phyloP scores from a whole-genome alignment of 1,140 invertebrate genomes.

The Brachionus angularis region DNA sequence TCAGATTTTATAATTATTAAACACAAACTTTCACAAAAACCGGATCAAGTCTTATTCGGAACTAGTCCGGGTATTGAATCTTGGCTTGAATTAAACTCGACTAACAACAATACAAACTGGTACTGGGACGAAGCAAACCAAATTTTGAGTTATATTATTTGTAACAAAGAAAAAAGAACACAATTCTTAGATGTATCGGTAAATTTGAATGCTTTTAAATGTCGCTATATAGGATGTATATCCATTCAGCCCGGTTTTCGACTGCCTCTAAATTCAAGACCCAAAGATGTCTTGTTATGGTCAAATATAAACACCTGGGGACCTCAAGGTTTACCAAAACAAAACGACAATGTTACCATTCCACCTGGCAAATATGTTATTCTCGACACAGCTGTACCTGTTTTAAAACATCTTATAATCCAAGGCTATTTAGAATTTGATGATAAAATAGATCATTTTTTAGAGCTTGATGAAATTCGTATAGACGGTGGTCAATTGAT shows the following conservation, averaged over 20 bases:
- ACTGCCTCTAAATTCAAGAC: conserved; percentile 11
- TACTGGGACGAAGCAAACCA: conserved; percentile 9
- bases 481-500: conserved; percentile 52
- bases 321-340: neutral
- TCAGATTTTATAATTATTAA: conserved; percentile 24
- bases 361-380: conserved; percentile 32
- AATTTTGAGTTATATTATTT: neutral
- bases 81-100: neutral
- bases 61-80: neutral
- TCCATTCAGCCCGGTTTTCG: neutral
- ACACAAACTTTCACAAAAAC: conserved; percentile 11
- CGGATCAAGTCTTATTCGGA: conserved; percentile 8
- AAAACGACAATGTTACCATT: neutral
- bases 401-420: conserved; percentile 16
- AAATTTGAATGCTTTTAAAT: neutral
- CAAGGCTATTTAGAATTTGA: conserved; percentile 22
- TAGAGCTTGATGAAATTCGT: conserved; percentile 49
- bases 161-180: neutral
- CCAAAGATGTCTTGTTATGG: conserved; percentile 2
- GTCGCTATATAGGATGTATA: conserved; percentile 25
- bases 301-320: neutral
- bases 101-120: conserved; percentile 9
- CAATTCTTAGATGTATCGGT: conserved; percentile 4
- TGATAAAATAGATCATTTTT: conserved; percentile 24
- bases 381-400: neutral